These are phyloP conservation scores for Artibeus jamaicensis DNA, from an alignment of 2,797 vertebrate genomes.

Conservation along the genomic window DNA sequence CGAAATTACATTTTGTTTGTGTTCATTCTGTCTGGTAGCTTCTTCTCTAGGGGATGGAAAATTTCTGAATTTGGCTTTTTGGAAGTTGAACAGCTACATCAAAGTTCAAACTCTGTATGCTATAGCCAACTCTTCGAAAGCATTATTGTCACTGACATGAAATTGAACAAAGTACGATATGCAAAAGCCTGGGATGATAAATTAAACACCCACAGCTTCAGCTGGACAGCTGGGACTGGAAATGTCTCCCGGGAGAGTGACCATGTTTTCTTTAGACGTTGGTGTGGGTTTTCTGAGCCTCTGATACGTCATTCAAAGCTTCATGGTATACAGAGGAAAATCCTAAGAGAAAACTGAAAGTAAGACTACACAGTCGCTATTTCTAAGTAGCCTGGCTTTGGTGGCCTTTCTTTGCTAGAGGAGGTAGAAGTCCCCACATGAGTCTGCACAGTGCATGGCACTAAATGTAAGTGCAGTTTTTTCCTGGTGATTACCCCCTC, in stretches of 20 bases:
- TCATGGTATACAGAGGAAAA: neutral
- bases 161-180: neutral
- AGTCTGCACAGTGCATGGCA: neutral
- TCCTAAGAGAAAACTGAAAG: neutral
- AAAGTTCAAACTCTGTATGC: neutral
- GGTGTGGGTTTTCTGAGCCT: slow-evolving; percentile 11
- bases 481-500: neutral
- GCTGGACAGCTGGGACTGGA: too few species aligned
- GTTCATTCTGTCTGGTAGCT: slow-evolving; percentile 26
- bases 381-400: neutral
- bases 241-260: neutral
- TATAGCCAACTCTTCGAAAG: neutral
- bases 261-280: neutral
- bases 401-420: neutral
- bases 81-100: neutral
- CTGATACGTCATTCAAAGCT: neutral
- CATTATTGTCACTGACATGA: neutral
- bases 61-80: slow-evolving; percentile 35
- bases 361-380: neutral
- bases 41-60: slow-evolving; percentile 29
- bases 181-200: neutral
- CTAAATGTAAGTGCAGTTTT: neutral
- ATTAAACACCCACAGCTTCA: neutral
- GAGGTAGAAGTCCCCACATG: neutral
- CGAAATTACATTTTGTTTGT: slow-evolving; percentile 40